Percentiles rank a stretch among this genome's conserved stretches.
Evolutionary conservation across 2,888 invertebrate species (phyloP).

Genomic region (Rotaria magnacalcarata): DNA sequence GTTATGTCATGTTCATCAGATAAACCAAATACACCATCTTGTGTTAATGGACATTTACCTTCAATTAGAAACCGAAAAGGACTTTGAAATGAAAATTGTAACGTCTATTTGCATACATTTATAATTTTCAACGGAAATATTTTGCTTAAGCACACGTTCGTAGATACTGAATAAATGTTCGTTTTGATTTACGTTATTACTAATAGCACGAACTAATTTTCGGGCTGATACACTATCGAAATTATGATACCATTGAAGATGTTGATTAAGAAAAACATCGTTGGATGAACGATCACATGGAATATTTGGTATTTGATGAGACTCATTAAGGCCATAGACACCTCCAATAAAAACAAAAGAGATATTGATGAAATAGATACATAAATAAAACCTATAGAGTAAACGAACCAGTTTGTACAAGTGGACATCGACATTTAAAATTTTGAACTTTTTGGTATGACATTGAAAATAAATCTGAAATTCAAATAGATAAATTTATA

Average conservation of each 20-base stretch:
- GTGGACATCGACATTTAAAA: slow-evolving; percentile 33
- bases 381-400: too few species aligned
- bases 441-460: slow-evolving; percentile 32
- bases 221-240: slow-evolving; percentile 22
- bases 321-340: background rate
- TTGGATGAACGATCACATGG: slow-evolving; percentile 28
- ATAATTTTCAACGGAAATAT: background rate
- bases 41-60: slow-evolving; percentile 32
- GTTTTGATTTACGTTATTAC: background rate
- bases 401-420: background rate
- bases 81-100: too few species aligned
- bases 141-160: background rate
- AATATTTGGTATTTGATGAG: background rate
- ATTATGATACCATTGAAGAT: slow-evolving; percentile 38
- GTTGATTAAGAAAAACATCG: slow-evolving; percentile 32
- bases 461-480: background rate
- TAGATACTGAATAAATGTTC: background rate
- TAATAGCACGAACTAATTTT: slow-evolving; percentile 11
- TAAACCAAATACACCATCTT: slow-evolving; percentile 32
- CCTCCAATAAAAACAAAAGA: background rate
- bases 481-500: too few species aligned
- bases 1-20: slow-evolving; percentile 30
- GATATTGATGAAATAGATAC: background rate
- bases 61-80: background rate
- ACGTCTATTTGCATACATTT: background rate